Conservation (phyloP, 2,113 vertebrate species). For the human (Homo sapiens) region DNA sequence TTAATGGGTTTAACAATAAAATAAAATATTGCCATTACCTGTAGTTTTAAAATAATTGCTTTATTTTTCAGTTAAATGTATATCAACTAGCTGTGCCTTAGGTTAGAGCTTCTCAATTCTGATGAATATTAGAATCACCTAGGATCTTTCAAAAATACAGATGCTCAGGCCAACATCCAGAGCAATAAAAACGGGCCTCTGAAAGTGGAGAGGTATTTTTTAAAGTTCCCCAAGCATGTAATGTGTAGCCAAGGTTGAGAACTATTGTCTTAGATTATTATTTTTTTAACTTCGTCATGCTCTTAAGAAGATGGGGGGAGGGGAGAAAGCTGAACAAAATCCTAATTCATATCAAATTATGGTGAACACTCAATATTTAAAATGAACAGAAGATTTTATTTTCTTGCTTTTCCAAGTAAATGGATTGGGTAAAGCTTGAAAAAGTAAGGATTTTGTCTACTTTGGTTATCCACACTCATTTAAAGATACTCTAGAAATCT, state of each 20-base stretch:
- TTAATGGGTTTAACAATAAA: not conserved
- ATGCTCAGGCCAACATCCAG: not conserved
- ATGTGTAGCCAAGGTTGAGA: not conserved
- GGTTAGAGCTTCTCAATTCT: not conserved
- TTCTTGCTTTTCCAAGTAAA: not conserved
- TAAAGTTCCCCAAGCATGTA: not conserved
- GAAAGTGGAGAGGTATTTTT: not conserved
- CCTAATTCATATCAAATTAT: not conserved
- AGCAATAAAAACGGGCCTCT: not conserved
- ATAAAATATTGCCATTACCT: not conserved
- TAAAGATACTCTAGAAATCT: not conserved
- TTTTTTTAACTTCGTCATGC: not conserved
- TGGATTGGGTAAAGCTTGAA: not conserved
- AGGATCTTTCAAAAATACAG: not conserved
- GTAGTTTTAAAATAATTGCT: constrained; percentile 22
- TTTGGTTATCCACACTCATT: not conserved
- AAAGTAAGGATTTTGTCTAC: not conserved
- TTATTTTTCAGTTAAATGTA: not conserved
- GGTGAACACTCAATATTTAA: not conserved
- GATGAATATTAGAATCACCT: not conserved
- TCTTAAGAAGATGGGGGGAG: not conserved
- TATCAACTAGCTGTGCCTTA: not conserved
- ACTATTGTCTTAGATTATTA: not conserved
- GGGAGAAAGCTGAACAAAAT: not conserved
- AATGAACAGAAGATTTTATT: not conserved